Percentiles rank a stretch among this genome's conserved stretches.
Conservation (phyloP, 2,797 vertebrate genomes). For the Molossus alvarezi region DNA sequence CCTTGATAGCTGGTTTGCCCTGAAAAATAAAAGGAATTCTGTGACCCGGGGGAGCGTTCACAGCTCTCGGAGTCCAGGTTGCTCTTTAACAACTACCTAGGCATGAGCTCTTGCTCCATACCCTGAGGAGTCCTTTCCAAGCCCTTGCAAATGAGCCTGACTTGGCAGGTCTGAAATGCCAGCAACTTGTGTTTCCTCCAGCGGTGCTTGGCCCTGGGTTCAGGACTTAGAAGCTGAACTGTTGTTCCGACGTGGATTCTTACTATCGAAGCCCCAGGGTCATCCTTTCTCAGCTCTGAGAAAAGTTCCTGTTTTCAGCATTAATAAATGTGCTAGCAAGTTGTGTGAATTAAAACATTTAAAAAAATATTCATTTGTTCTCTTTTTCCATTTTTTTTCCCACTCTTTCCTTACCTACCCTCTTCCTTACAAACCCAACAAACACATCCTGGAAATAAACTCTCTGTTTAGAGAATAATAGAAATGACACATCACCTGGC, state of each 20-base stretch:
- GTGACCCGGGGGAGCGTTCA: not conserved
- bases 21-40: constrained; percentile 5
- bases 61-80: not conserved
- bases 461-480: constrained; percentile 63
- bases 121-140: not conserved
- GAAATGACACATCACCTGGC: constrained; percentile 12
- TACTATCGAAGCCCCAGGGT: not conserved
- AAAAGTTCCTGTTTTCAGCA: not conserved
- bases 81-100: not conserved
- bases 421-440: constrained; percentile 33
- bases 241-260: not conserved
- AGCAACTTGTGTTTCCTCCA: not conserved
- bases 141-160: not conserved
- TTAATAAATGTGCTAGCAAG: constrained; percentile 7
- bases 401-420: not conserved
- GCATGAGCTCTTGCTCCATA: not conserved
- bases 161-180: not conserved
- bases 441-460: constrained; percentile 34
- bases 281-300: constrained; percentile 17
- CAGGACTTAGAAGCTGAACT: not conserved
- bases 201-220: not conserved
- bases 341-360: constrained; percentile 39
- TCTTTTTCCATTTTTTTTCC: constrained; percentile 7
- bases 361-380: not conserved
- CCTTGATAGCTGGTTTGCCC: not conserved